phyloP scores from a whole-genome alignment of 2,113 vertebrate species.

The Pleuronectes platessa region DNA sequence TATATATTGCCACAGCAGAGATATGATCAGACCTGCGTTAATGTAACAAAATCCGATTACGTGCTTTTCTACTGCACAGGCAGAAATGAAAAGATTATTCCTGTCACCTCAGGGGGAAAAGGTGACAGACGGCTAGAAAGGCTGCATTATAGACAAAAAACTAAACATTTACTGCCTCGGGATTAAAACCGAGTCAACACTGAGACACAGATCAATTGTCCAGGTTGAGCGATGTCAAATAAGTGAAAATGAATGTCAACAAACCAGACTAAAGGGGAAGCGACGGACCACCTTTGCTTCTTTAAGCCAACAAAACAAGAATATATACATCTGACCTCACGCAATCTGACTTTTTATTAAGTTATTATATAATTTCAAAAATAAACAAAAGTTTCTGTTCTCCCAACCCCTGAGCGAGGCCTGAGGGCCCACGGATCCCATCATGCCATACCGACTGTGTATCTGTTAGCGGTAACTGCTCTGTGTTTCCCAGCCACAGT shows the following conservation, averaged over 20 bases:
- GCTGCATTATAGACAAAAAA: background rate
- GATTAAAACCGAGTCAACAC: slow-evolving; percentile 8
- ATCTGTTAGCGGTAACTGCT: slow-evolving; percentile 49
- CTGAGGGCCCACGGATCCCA: background rate
- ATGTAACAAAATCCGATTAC: slow-evolving; percentile 4
- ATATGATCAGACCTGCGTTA: slow-evolving; percentile 32
- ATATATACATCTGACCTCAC: no score
- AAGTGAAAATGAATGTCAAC: background rate
- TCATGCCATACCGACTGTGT: slow-evolving; percentile 5
- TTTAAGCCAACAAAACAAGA: background rate
- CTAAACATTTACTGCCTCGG: background rate
- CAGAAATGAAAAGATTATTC: slow-evolving; percentile 15
- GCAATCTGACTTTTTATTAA: no score
- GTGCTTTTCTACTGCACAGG: background rate
- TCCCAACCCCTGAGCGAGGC: background rate
- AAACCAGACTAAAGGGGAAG: no score
- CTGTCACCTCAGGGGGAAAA: background rate
- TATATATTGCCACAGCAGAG: background rate
- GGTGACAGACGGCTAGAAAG: background rate
- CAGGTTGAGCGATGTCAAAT: background rate
- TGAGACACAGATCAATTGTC: background rate
- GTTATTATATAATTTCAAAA: background rate
- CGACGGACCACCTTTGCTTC: background rate
- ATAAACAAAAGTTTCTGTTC: background rate
- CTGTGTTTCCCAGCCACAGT: slow-evolving; percentile 46